Base-by-base conservation (phyloP, 1,140 invertebrate genomes). In the Lucilia cuprina region DNA sequence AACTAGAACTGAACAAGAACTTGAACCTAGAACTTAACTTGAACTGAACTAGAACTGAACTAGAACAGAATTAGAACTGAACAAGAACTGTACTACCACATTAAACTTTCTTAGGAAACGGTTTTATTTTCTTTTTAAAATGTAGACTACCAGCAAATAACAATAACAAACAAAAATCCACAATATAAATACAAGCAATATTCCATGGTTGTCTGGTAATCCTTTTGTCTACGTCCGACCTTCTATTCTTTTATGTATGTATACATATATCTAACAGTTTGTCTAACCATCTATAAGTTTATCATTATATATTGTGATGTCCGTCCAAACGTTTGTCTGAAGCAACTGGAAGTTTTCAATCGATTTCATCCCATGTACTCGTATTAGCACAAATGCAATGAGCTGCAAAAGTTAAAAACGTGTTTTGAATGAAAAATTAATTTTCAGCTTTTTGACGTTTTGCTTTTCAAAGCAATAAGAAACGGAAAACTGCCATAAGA, bases 391-490 rank as follows among this genome's bases (percentile, higher is more conserved):
- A 70, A 70, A 21, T 10, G n/a, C 19, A 70, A 70, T 21, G 65
- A 21, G 65, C 65, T 70, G 65, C 65, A 70, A 70, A 70, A 70
- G 65, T 70, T 70, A 70, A 70, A 21, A 70, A 70, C 65, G 65
- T 70, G 65, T 70, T 70, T 70, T 25, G 65, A 70, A 70, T 70
- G 65, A 70, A 70, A 70, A 70, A 70, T 70, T 70, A 70, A 70
- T 70, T 70, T 70, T 70, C 65, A 70, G 17, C 65, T 70, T 70
- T 70, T 70, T 70, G 65, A 70, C 21, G 65, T 70, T 30, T 30
- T 21, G 65, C 17, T 70, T 25, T 60, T 60, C 55, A 17, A 60
- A 60, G n/a, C n/a, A n/a, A 60, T 2, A 60, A 60, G 3, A n/a
- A n/a, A 60, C 55, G 55, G 5, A 19, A 21, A 70, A 21, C n/a